Base-by-base conservation (phyloP, 2,113 vertebrate genomes). In the Shinisaurus crocodilurus region DNA sequence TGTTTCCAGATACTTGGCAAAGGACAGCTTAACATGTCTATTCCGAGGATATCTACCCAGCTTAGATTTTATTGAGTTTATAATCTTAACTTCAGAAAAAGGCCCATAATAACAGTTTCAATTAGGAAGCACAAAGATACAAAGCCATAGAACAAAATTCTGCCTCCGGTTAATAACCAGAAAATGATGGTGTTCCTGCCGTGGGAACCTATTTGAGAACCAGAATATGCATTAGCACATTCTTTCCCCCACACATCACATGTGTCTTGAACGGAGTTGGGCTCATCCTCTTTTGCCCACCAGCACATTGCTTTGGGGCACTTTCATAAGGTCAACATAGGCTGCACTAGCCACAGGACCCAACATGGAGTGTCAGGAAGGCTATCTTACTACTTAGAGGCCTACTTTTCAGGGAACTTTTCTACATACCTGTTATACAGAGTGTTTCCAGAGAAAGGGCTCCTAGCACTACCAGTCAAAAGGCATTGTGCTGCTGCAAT, bases 11-110 rank as follows among this genome's bases (percentile, higher is more conserved):
- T 63, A 81, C 85, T 86, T 91, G 84, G 86, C 90, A 95, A 91
- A 93, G 63, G 87, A 82, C 57, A 92, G 83, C 89, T 90, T 92
- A 92, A 92, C 83, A 82, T 83, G 74, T 13, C 90, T 57, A 83
- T 90, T 95, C 77, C 70, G n/a, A 90, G 60, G 90, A 91, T 23
- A 1, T 60, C 34, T 93, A 87, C 82, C 9, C 57, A 84, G 67
- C 9, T 86, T 93, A 88, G 34, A 86, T 50, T 32, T 82, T 80
- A 70, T 0, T 1, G 15, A 90, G 91, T 85, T 91, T 45, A 88
- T 88, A 91, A 45, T 89, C 63, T 43, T 72, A 80, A 27, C 43
- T 8, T 57, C 7, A 81, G n/a, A 23, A 81, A 93, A 89, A 32
- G 3, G 75, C 25, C 65, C n/a, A 18, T 57, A 74, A n/a, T 63